Evolutionary conservation across 1,140 invertebrate species (phyloP), one percentile per base, ranked within the genome.

Genomic region (Zaprionus ghesquierei): DNA sequence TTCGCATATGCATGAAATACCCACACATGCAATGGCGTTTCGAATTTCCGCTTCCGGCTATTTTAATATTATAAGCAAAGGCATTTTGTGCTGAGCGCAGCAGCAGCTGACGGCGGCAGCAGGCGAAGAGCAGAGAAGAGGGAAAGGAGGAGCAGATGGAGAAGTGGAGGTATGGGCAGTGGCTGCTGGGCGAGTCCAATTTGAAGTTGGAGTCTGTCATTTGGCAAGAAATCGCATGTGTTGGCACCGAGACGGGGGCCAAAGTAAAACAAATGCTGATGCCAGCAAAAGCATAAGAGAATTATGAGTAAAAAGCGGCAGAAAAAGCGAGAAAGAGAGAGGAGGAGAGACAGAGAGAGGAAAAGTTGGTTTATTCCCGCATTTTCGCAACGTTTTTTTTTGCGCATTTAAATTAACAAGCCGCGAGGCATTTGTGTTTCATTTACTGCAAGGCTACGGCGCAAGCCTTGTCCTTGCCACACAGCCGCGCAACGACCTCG

Each of bases 21-120:
- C 22, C 41, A 63, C 56, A 66, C 64, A 38, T 76, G 82, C 82
- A 81, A 69, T 79, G 71, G 82, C 82, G 82, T 79, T 82, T 86
- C 74, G 82, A 81, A 86, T 86, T 86, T 86, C 82, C 82, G 82
- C 84, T 86, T 86, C 82, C 82, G 82, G 82, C 69, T 73, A 87
- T 86, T 86, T 86, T 87, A 86, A 82, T 86, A 86, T 86, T 87
- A 87, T 75, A 78, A 86, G 82, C 81, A 73, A 86, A 72, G 82
- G 81, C 81, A 86, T 86, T 85, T 86, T 87, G 51, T 86, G 81
- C 82, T 78, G 70, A 69, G 64, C 66, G 55, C 81, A 81, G 63
- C 66, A 77, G 78, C 55, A 69, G 51, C 76, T 59, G 59, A 71
- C 38, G 69, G 41, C 51, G 44, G 29, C 44, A 6, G 15, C 22